Base-by-base conservation (phyloP, 2,888 invertebrate species). In the Lasioglossum morio region DNA sequence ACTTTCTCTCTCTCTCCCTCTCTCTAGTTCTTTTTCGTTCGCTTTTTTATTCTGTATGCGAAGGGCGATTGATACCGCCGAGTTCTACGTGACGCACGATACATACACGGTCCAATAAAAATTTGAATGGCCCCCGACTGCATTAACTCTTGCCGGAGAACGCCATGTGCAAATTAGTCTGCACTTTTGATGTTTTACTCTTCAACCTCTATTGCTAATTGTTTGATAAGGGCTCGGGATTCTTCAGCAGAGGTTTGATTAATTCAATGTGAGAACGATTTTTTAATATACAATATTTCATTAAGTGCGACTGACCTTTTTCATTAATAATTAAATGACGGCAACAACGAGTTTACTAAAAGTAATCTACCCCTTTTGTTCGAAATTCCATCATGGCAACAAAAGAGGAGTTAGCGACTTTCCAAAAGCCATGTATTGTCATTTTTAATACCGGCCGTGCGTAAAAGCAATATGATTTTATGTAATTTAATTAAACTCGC, bases 51-150 rank as follows among this genome's bases (percentile, higher is more conserved):
- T 30, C n/a, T 4, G 27, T 40, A 48, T 19, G 60, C 46, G 53
- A 63, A 23, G 4, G n/a, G n/a, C 72, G 37, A 85, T 85, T 85
- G 86, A 79, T 85, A 79, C 79, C 63, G 16, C 27, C 34, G 27
- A 75, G 63, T 53, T 14, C 14, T 7, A 16, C 12, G 46, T 12
- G 77, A 57, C 53, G 34, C 23, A n/a, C 74, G 70, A 63, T 69
- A 57, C 72, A 14, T 19, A 37, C 46, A 16, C 53, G 72, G 7
- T 34, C n/a, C 37, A 3, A 74, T 57, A 72, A 14, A 43, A 73
- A 84, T 74, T 72, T 74, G 48, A 40, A 46, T 8, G 57, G 76
- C 53, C 2, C 66, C 16, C 30, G 72, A 84, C 76, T 82, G 53
- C 77, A 8, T 66, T 66, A 66, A 63, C 63, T 30, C 63, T 16